Evolutionary conservation across 2,888 invertebrate species (phyloP).

Genomic region (Drosophila anomalipes): DNA sequence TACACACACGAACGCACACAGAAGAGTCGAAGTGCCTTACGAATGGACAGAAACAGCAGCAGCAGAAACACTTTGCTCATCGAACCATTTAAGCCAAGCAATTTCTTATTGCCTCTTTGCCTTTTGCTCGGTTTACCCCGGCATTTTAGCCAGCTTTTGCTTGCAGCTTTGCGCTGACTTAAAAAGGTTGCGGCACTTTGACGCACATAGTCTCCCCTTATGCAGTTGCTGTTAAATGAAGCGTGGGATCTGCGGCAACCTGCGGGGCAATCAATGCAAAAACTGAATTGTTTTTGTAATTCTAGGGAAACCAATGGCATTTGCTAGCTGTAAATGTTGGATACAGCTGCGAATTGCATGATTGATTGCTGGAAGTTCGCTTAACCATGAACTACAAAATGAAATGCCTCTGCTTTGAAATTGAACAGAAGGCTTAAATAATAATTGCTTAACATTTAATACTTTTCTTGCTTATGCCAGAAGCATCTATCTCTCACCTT

Average conservation of each 20-base stretch:
- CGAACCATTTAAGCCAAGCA: conserved; percentile 69
- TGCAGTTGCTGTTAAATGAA: conserved; percentile 55
- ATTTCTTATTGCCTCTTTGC: conserved; percentile 63
- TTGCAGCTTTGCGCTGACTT: conserved; percentile 32
- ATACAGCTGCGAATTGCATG: conserved; percentile 57
- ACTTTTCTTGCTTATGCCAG: neutral
- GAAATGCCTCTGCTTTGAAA: conserved; percentile 1
- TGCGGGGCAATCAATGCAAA: conserved; percentile 30
- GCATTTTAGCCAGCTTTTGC: neutral
- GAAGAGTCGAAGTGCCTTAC: conserved; percentile 26
- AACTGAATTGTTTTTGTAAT: conserved; percentile 32
- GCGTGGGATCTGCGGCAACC: conserved; percentile 54
- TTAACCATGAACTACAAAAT: conserved; percentile 18
- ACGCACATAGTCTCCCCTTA: conserved; percentile 6
- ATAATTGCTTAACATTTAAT: neutral
- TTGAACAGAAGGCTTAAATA: neutral
- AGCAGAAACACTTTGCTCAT: conserved; percentile 62
- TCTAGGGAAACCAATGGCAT: conserved; percentile 40
- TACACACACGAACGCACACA: conserved; percentile 14
- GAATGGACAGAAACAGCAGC: conserved; percentile 31
- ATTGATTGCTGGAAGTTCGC: conserved; percentile 47
- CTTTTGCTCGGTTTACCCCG: neutral
- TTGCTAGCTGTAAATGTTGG: conserved; percentile 49
- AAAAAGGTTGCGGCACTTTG: conserved; percentile 54
- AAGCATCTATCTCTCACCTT: neutral